Conservation (phyloP, 2,888 invertebrate species). For the Colletes collaris region DNA sequence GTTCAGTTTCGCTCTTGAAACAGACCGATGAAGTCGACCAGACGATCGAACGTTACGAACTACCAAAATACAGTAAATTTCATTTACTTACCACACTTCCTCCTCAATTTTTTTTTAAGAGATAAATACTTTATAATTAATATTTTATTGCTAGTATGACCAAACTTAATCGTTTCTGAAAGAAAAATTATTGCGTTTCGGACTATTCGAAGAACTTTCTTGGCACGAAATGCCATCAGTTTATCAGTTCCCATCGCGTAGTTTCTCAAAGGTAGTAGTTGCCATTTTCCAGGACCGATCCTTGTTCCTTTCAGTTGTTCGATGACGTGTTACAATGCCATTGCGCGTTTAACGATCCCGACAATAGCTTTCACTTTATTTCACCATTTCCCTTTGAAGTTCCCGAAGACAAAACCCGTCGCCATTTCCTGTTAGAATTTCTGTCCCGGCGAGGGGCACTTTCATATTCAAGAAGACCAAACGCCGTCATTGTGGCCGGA, state of each 20-base stretch:
- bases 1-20: neutral
- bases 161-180: too few relatives aligned
- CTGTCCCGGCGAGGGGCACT: slow-evolving; percentile 6
- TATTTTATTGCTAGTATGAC: too few relatives aligned
- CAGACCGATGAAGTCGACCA: neutral
- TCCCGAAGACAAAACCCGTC: slow-evolving; percentile 27
- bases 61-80: too few relatives aligned
- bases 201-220: neutral
- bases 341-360: slow-evolving; percentile 35
- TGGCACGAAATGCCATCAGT: neutral
- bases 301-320: slow-evolving; percentile 8
- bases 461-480: slow-evolving; percentile 26
- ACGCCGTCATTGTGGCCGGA: slow-evolving; percentile 35
- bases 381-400: slow-evolving; percentile 40
- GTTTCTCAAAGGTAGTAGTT: neutral
- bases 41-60: neutral
- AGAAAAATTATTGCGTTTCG: too few relatives aligned
- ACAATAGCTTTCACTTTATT: slow-evolving; percentile 43
- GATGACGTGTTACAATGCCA: slow-evolving; percentile 42
- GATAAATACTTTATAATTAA: too few relatives aligned
- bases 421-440: slow-evolving; percentile 51
- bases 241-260: slow-evolving; percentile 4
- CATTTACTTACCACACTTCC: too few relatives aligned
- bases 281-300: slow-evolving; percentile 30
- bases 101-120: too few relatives aligned